Conservation (phyloP, 2,888 invertebrate genomes). For the Sussaba pulchella region DNA sequence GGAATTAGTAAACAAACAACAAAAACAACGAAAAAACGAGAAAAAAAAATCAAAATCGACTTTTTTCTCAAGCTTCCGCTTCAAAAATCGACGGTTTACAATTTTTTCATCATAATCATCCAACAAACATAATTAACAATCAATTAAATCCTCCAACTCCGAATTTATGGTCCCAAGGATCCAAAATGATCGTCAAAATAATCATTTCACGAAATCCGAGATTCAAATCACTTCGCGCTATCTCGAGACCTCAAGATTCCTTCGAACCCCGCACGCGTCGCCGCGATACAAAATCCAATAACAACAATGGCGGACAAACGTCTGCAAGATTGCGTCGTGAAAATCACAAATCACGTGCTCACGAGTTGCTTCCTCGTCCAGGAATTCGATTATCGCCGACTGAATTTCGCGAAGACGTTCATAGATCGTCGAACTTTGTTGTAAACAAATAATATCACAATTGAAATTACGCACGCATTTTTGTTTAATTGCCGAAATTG, state of each 20-base stretch:
- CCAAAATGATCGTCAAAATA: slow-evolving; percentile 46
- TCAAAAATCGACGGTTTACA: neutral
- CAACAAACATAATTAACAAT: neutral
- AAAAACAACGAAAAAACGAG: too few relatives aligned
- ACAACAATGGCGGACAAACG: slow-evolving; percentile 68
- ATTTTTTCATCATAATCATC: slow-evolving; percentile 43
- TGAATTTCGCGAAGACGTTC: slow-evolving; percentile 12
- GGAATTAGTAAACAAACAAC: too few relatives aligned
- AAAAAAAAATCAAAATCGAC: neutral
- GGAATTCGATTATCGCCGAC: slow-evolving; percentile 52
- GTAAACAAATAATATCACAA: too few relatives aligned
- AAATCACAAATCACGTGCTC: slow-evolving; percentile 68
- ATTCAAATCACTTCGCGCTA: slow-evolving; percentile 64
- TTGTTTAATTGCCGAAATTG: too few relatives aligned
- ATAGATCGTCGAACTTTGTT: too few relatives aligned
- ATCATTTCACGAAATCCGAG: slow-evolving; percentile 4
- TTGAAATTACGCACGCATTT: too few relatives aligned
- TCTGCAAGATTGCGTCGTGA: slow-evolving; percentile 57
- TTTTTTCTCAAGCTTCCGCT: neutral
- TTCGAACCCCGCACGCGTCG: slow-evolving; percentile 45
- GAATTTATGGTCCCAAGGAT: slow-evolving; percentile 45
- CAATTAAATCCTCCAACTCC: slow-evolving; percentile 17
- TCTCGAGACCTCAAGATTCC: neutral
- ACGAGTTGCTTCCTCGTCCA: slow-evolving; percentile 36
- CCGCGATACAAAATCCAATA: slow-evolving; percentile 56